These are phyloP conservation scores for Serranus cabrilla DNA, from an alignment of 2,797 vertebrate species.

Conservation along the genomic window DNA sequence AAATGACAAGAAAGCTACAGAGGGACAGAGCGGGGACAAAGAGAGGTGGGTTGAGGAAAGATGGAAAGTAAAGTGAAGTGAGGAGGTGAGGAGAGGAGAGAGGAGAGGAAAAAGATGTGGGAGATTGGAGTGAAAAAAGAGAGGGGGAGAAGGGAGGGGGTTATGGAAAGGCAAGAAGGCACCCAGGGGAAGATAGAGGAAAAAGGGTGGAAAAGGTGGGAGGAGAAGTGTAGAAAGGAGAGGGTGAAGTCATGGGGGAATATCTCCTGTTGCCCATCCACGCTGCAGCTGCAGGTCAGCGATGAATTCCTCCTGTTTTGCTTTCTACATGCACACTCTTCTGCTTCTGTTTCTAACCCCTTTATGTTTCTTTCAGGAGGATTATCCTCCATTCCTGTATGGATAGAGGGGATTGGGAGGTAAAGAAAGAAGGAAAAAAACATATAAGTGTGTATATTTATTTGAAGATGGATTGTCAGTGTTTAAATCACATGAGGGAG, in stretches of 20 bases:
- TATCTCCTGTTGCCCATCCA: constrained; percentile 70
- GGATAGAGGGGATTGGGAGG: constrained; percentile 71
- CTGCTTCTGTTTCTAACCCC: constrained; percentile 41
- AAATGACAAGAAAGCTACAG: constrained; percentile 49
- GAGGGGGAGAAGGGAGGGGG: constrained; percentile 6
- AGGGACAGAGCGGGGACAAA: constrained; percentile 8
- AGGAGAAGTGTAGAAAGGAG: constrained; percentile 78
- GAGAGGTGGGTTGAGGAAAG: constrained; percentile 3
- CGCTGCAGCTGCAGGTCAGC: constrained; percentile 67
- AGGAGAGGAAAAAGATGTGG: constrained; percentile 27
- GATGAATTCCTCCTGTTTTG: constrained; percentile 77
- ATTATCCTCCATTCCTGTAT: constrained; percentile 75
- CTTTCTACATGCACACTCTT: constrained; percentile 66
- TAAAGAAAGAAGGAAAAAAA: constrained; percentile 23
- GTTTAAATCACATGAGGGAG: constrained; percentile 74
- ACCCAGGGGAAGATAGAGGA: constrained; percentile 73
- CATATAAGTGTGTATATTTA: constrained; percentile 70
- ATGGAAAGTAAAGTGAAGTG: constrained; percentile 30
- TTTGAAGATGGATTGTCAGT: constrained; percentile 81
- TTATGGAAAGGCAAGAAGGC: constrained; percentile 59
- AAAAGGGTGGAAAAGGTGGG: constrained; percentile 79
- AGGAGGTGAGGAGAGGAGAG: constrained; percentile 19
- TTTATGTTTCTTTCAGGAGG: constrained; percentile 71
- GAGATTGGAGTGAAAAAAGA: constrained; percentile 40
- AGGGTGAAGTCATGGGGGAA: constrained; percentile 75